Evolutionary conservation across 1,140 invertebrate genomes (phyloP).

Genomic region (Eriosoma lanigerum): DNA sequence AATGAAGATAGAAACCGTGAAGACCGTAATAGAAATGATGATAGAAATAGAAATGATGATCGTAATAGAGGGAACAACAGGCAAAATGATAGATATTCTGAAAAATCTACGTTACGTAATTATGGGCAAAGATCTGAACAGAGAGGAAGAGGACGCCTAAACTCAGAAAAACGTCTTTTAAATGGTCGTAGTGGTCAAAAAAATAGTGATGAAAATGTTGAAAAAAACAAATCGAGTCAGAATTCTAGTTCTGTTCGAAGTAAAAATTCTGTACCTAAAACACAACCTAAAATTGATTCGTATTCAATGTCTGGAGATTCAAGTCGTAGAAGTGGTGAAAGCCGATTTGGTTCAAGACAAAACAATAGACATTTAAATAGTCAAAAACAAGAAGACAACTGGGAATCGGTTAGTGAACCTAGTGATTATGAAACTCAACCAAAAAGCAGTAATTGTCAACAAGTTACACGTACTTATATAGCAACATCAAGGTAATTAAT

Average conservation of each 20-base stretch:
- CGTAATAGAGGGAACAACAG: conserved; percentile 28
- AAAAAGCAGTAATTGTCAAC: conserved; percentile 51
- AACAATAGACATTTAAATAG: conserved; percentile 55
- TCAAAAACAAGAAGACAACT: conserved; percentile 63
- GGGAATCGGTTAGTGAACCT: conserved; percentile 71
- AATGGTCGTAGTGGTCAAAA: conserved; percentile 43
- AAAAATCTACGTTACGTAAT: conserved; percentile 38
- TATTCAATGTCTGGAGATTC: conserved; percentile 18
- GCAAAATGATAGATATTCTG: conserved; percentile 42
- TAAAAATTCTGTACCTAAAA: conserved; percentile 52
- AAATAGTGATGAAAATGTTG: conserved; percentile 41
- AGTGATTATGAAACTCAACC: conserved; percentile 63
- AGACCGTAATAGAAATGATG: conserved; percentile 47
- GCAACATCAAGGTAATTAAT: conserved; percentile 20
- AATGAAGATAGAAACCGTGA: conserved; percentile 37
- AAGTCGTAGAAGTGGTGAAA: conserved; percentile 37
- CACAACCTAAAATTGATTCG: conserved; percentile 32
- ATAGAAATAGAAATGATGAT: conserved; percentile 46
- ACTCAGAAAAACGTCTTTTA: conserved; percentile 19
- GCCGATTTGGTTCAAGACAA: conserved; percentile 39
- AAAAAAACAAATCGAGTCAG: conserved; percentile 29
- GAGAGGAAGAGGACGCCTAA: conserved; percentile 48
- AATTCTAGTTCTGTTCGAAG: conserved; percentile 28
- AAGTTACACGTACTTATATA: conserved; percentile 35
- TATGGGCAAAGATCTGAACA: conserved; percentile 44